These are phyloP conservation scores for Pocillopora verrucosa DNA, from an alignment of 64 coral and sea anemone genomes.

Conservation along the genomic window DNA sequence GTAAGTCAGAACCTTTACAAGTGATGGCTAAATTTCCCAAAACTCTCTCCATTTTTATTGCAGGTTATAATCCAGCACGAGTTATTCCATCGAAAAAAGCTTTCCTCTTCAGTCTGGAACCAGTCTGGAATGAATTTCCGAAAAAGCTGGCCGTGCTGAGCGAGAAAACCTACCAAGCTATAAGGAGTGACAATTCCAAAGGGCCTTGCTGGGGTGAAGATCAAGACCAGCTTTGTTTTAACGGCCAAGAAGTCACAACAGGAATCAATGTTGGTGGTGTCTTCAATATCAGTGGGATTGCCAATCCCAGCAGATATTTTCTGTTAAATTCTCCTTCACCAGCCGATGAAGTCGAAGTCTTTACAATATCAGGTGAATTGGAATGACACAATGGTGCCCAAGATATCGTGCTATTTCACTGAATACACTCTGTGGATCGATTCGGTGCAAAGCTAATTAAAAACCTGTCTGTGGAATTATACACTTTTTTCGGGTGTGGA, in stretches of 20 bases:
- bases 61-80: not conserved
- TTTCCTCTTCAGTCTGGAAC: not conserved
- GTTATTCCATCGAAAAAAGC: slow-evolving; percentile 6
- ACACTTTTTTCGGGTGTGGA: no score
- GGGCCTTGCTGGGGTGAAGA: not conserved
- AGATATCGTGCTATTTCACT: no score
- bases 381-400: not conserved
- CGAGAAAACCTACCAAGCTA: not conserved
- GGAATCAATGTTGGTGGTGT: not conserved
- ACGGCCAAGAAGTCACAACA: not conserved
- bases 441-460: no score
- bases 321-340: not conserved
- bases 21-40: no score
- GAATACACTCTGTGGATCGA: no score
- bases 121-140: not conserved
- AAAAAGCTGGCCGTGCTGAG: not conserved
- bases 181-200: not conserved
- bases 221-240: not conserved
- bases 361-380: not conserved
- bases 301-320: not conserved
- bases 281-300: not conserved
- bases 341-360: slow-evolving; percentile 2
- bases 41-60: not conserved
- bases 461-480: no score
- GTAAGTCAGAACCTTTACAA: no score